Evolutionary conservation across 1,140 invertebrate species (phyloP), one percentile per base, ranked within the genome.

Genomic region (Penaeus vannamei): DNA sequence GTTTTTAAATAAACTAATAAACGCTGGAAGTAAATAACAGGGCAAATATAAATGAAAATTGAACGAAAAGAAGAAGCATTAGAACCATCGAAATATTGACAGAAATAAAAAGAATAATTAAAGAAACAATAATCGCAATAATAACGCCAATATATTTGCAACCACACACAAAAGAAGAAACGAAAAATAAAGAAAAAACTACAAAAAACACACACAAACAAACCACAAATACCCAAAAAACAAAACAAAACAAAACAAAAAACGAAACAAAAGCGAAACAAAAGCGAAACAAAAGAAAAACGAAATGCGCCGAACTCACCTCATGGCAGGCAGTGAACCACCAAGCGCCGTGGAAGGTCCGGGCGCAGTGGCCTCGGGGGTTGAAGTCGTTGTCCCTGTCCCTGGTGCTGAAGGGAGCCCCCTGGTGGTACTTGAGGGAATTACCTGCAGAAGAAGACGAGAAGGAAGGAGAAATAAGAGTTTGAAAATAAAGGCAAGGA

Each of bases 361-460:
- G 76, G 23, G 92, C 92, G 89, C 93, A 93, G 87, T 92, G 92
- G 7, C 91, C 84, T 2, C 90, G 62, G 26, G 91, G 90, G 81
- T 92, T 92, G 86, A 91, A 84, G 82, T 93, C 92, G 79, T 93
- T 92, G 86, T 93, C 93, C 19, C 88, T 66, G 81, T 93, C 93
- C 53, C 91, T 85, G 1, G 92, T 93, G n/a, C 92, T 92, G 86
- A 93, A 93, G 26, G 91, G 89, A 53, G 91, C 42, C 89, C 90
- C 88, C 92, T 79, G 26, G 92, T 91, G 85, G 92, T 92, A 60
- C 83, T 86, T 91, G 19, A 91, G 87, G 59, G 90, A 90, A 62
- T 91, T 90, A 77, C 91, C 91, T 91, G 88, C 22, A 23, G 60
- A 29, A 32, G 81, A 32, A 62, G 53, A 61, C 29, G 10, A 62